phyloP scores from a whole-genome alignment of 1,140 invertebrate species.

The Hormaphis cornu region DNA sequence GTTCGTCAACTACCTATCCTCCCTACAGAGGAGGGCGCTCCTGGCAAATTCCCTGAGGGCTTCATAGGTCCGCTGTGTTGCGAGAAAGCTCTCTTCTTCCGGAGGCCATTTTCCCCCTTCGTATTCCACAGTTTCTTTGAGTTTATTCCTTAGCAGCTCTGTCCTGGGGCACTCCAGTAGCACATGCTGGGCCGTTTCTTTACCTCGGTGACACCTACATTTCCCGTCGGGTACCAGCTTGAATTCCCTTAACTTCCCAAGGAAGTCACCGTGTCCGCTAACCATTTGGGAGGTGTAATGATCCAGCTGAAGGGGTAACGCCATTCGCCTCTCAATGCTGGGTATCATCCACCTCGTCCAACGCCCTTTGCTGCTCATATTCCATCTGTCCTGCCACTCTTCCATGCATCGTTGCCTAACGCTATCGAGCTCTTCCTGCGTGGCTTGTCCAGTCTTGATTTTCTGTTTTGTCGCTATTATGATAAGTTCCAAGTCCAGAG shows the following conservation, averaged over 20 bases:
- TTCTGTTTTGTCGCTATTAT: neutral
- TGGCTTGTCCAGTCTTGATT: too few species aligned
- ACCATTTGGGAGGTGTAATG: neutral
- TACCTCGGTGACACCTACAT: neutral
- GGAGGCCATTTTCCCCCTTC: too few species aligned
- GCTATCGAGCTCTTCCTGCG: too few species aligned
- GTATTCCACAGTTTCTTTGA: too few species aligned
- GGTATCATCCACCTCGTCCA: neutral
- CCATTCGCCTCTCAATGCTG: neutral
- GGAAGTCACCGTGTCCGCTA: conserved; percentile 4
- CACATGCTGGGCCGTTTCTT: neutral
- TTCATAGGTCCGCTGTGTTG: too few species aligned
- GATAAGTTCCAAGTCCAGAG: neutral
- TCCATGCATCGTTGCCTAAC: too few species aligned
- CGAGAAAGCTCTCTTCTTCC: too few species aligned
- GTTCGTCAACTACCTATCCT: too few species aligned
- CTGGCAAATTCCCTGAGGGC: too few species aligned
- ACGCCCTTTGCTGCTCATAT: neutral
- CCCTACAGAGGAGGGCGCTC: too few species aligned
- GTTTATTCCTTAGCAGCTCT: too few species aligned
- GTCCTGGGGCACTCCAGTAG: neutral
- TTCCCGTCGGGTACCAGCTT: neutral
- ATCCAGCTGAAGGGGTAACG: neutral
- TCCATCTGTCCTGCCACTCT: neutral
- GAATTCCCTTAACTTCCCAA: neutral